Evolutionary conservation across 2,113 vertebrate genomes (phyloP), one percentile per base, ranked within the genome.

Genomic region (Nansenia antarctica): DNA sequence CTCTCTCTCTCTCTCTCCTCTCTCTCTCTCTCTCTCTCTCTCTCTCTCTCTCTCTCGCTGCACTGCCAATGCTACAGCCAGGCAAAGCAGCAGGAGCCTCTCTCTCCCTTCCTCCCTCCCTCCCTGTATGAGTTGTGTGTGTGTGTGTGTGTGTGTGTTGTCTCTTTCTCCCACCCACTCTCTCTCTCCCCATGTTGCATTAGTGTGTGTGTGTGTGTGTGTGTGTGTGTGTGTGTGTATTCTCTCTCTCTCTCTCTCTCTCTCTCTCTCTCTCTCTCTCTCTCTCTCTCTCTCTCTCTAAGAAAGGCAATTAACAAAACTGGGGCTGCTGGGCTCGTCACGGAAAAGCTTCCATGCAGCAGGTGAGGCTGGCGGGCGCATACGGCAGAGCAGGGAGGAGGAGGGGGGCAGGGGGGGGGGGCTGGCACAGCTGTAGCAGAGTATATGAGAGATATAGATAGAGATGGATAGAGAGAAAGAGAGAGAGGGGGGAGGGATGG

Each of bases 301-400:
- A 54, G 35, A 49, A 73, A 68, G 81, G 74, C 79, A 90, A 84
- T 89, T 82, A 87, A 67, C 65, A 57, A 73, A 84, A 81, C 78
- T 69, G 57, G 80, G 71, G 70, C 74, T 63, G 69, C 74, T 76
- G 34, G 86, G 80, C 71, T 79, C 74, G 87, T 78, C 74, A 70
- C 32, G 37, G 61, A 79, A 73, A 83, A 83, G 53, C 55, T 70
- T 67, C 72, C 49, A 74, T 77, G 78, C 65, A 35, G 80, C 76
- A 64, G 76, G 77, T 62, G 65, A 67, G 72, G 70, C 53, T 31
- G 14, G 20, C 72, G 76, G 70, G 77, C 74, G 70, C 59, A 79
- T 37, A 74, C 34, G 37, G 59, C 1, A 20, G 30, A 47, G 45
- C 45, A 47, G 9, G 20, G n/a, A n/a, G 8, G 20, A 47, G 12